Conservation (phyloP, 2,888 invertebrate species). For the Drosophila pseudotakahashii region DNA sequence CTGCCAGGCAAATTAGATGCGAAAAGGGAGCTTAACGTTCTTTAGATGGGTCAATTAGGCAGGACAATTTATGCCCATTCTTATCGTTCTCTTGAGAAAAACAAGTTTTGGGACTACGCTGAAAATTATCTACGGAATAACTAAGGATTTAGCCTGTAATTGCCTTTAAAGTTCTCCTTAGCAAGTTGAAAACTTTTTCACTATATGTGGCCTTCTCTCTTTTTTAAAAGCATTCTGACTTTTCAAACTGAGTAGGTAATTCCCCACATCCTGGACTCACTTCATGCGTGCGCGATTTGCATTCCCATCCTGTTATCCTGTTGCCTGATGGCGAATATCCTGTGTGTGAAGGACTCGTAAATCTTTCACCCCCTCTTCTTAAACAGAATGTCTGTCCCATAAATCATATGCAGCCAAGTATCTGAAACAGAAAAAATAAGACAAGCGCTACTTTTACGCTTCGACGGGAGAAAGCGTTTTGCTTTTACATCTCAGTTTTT, state of each 20-base stretch:
- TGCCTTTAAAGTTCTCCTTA: constrained; percentile 64
- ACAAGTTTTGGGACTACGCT: constrained; percentile 12
- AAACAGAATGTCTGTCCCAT: constrained; percentile 60
- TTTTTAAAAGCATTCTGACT: not conserved
- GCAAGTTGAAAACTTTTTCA: constrained; percentile 51
- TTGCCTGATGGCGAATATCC: constrained; percentile 33
- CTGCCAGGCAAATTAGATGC: constrained; percentile 61
- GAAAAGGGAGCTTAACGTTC: constrained; percentile 39
- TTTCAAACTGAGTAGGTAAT: constrained; percentile 11
- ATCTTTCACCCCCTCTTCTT: constrained; percentile 52
- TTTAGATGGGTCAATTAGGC: constrained; percentile 57
- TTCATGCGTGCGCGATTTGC: constrained; percentile 57
- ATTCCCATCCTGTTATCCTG: constrained; percentile 53
- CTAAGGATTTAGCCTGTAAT: constrained; percentile 46
- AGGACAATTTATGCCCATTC: constrained; percentile 50
- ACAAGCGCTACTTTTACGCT: constrained; percentile 56
- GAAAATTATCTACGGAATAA: constrained; percentile 38
- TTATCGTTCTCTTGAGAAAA: constrained; percentile 27
- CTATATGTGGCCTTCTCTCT: constrained; percentile 23
- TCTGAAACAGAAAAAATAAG: constrained; percentile 19
- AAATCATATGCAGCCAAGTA: constrained; percentile 75
- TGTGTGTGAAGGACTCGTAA: constrained; percentile 67
- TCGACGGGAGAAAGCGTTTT: constrained; percentile 37
- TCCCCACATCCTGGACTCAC: constrained; percentile 13
- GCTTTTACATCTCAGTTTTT: constrained; percentile 7